phyloP scores from a whole-genome alignment of 2,113 vertebrate species.

The Hydropotes inermis region DNA sequence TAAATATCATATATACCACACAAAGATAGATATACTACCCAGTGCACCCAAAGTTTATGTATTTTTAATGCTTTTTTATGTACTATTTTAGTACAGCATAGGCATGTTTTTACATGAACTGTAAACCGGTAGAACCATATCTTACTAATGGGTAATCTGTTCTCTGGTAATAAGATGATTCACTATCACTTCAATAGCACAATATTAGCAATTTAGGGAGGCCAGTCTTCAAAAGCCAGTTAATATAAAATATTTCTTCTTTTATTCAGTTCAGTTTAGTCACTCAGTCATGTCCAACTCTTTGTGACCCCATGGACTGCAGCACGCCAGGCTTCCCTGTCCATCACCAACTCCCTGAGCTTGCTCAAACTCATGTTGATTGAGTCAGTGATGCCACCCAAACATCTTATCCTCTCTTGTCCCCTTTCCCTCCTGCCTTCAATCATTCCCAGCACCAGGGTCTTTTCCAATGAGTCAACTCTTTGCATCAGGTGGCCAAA shows the following conservation, averaged over 20 bases:
- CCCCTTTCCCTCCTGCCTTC: background rate
- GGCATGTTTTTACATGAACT: background rate
- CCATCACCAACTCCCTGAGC: background rate
- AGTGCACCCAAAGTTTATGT: background rate
- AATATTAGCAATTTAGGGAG: background rate
- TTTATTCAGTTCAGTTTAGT: background rate
- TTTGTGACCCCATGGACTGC: background rate
- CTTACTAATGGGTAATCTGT: background rate
- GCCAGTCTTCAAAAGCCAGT: background rate
- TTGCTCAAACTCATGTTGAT: background rate
- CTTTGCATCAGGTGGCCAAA: background rate
- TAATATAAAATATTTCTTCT: background rate
- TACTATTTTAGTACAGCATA: background rate
- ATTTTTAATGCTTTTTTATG: background rate
- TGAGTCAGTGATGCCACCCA: background rate
- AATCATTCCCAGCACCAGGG: background rate
- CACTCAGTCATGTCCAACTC: background rate
- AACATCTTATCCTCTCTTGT: background rate
- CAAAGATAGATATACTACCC: background rate
- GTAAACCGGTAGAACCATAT: background rate
- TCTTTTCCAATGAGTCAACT: background rate
- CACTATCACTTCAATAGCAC: background rate
- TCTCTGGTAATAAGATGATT: background rate
- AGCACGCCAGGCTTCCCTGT: background rate
- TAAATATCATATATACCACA: background rate